phyloP scores from a whole-genome alignment of 2,113 vertebrate genomes.

The Terrapene triunguis region DNA sequence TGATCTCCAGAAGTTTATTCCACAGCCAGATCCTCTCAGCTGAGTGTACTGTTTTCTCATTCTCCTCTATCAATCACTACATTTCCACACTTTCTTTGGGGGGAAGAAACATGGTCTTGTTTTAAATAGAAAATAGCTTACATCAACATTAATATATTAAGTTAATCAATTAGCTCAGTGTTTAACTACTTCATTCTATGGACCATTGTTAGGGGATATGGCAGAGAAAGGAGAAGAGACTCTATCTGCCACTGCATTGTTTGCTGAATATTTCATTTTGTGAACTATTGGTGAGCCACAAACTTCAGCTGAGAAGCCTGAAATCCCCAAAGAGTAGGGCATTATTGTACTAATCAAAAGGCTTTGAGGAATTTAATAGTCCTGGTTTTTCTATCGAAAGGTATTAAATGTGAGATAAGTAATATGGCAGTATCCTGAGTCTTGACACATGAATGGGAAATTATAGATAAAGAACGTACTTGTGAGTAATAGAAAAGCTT shows the following conservation, averaged over 20 bases:
- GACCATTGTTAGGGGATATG: background rate
- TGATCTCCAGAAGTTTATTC: background rate
- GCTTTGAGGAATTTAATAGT: background rate
- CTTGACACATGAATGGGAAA: background rate
- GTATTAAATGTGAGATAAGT: background rate
- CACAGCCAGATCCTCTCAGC: background rate
- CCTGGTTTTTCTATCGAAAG: too few relatives aligned
- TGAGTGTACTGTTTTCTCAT: background rate
- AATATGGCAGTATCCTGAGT: background rate
- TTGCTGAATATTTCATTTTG: background rate
- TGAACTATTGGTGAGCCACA: background rate
- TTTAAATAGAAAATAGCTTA: background rate
- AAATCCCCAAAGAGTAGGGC: background rate
- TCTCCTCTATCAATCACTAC: background rate
- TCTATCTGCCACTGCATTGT: background rate
- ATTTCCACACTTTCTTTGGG: background rate
- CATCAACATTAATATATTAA: background rate
- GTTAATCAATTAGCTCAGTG: background rate
- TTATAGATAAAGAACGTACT: background rate
- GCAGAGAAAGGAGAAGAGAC: too few relatives aligned
- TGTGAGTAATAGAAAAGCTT: background rate
- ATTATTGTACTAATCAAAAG: background rate
- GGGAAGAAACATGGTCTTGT: background rate
- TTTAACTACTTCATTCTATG: background rate
- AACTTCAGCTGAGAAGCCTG: background rate